These are phyloP conservation scores for Corythaeola cristata DNA, from an alignment of 2,113 vertebrate species.

Conservation along the genomic window DNA sequence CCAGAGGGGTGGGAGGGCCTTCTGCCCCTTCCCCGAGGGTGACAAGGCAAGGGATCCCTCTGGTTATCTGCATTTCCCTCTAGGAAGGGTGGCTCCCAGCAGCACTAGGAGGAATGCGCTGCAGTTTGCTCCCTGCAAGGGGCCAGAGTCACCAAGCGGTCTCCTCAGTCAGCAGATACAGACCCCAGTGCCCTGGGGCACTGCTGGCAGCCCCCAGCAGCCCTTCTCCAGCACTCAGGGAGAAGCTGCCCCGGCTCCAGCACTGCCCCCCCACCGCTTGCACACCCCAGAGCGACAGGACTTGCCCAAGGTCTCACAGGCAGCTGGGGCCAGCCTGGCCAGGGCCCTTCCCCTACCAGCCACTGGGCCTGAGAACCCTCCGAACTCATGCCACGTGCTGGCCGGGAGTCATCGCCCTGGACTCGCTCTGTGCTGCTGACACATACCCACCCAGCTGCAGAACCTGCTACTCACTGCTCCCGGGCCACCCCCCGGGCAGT, in stretches of 20 bases:
- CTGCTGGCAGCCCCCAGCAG: neutral
- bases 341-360: neutral
- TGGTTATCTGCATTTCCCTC: neutral
- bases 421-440: neutral
- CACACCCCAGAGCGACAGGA: neutral
- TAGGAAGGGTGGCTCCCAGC: neutral
- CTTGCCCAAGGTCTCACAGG: neutral
- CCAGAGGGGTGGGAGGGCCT: neutral
- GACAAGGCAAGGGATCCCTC: neutral
- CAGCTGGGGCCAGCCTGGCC: neutral
- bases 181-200: accelerated
- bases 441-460: neutral
- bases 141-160: neutral
- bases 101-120: neutral
- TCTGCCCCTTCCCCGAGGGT: neutral
- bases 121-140: neutral
- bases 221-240: neutral
- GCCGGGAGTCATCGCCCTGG: neutral
- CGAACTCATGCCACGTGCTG: neutral
- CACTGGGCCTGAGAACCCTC: neutral
- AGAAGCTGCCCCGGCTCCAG: neutral
- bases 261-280: accelerated
- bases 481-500: neutral
- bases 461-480: neutral
- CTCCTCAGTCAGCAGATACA: neutral